Conservation (phyloP, 2,113 vertebrate species). For the Chamaea fasciata region DNA sequence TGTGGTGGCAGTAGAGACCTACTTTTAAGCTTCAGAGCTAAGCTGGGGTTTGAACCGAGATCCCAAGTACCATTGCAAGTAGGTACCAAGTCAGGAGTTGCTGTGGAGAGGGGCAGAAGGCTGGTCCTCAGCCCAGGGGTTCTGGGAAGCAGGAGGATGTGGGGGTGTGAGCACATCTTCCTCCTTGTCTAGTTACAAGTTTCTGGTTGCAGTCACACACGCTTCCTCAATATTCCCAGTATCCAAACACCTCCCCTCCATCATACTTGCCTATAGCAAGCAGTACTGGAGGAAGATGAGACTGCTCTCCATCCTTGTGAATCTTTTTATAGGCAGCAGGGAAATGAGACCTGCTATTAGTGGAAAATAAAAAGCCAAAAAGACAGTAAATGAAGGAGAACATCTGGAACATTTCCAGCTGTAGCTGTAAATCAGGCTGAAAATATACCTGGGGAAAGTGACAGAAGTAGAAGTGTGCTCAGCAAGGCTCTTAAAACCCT, state of each 20-base stretch:
- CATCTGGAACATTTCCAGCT: neutral
- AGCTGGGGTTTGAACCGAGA: neutral
- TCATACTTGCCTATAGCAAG: neutral
- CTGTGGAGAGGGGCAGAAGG: neutral
- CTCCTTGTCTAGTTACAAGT: neutral
- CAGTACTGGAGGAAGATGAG: neutral
- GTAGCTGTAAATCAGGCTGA: neutral
- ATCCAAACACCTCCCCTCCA: neutral
- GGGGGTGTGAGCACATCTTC: neutral
- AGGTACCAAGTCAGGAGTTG: neutral
- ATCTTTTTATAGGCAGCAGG: neutral
- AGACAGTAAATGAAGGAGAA: neutral
- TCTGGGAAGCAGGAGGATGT: neutral
- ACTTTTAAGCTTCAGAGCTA: neutral
- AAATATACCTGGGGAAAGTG: neutral
- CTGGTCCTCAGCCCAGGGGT: neutral
- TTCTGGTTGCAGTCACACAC: neutral
- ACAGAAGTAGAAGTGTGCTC: neutral
- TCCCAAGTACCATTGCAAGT: neutral
- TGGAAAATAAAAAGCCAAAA: neutral
- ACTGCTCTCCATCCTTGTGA: neutral
- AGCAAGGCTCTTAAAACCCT: neutral
- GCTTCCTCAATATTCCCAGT: neutral
- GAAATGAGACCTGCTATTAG: neutral
- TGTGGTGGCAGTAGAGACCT: conserved; percentile 37